These are phyloP conservation scores for Hippopotamus amphibius DNA, from an alignment of 2,113 vertebrate species.

Conservation along the genomic window DNA sequence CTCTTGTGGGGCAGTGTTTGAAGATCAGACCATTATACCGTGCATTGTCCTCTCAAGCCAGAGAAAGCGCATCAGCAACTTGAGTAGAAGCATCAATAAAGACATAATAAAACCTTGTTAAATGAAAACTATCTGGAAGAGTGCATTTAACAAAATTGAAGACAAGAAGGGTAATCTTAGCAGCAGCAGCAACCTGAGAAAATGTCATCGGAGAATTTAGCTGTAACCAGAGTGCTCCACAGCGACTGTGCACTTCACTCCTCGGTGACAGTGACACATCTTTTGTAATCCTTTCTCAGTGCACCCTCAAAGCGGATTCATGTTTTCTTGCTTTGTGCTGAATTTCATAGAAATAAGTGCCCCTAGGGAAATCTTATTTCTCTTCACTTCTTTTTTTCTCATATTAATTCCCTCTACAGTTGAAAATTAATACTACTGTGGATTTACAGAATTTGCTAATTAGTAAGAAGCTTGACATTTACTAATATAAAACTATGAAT, in stretches of 20 bases:
- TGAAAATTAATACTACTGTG: conserved; percentile 67
- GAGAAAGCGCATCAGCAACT: neutral
- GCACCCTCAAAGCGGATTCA: neutral
- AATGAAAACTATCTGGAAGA: conserved; percentile 42
- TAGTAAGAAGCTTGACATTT: conserved; percentile 75
- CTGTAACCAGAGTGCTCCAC: neutral
- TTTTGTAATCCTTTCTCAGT: conserved; percentile 48
- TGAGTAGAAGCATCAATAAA: conserved; percentile 53
- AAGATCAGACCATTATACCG: neutral
- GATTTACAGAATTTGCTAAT: conserved; percentile 74
- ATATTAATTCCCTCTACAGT: conserved; percentile 65
- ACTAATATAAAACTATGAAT: conserved; percentile 78
- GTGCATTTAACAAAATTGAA: conserved; percentile 49
- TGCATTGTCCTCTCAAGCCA: neutral
- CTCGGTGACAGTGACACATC: neutral
- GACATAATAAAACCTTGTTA: conserved; percentile 31
- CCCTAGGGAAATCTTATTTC: conserved; percentile 60
- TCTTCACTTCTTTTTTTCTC: conserved; percentile 30
- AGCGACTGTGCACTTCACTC: neutral
- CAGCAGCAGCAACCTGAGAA: conserved; percentile 49
- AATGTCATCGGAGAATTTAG: conserved; percentile 23
- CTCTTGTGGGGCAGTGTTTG: neutral
- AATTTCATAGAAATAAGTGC: conserved; percentile 58
- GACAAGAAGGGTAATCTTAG: conserved; percentile 8
- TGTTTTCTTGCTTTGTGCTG: conserved; percentile 36